These are phyloP conservation scores for Spilarctia lutea DNA, from an alignment of 2,888 invertebrate species.

Conservation along the genomic window DNA sequence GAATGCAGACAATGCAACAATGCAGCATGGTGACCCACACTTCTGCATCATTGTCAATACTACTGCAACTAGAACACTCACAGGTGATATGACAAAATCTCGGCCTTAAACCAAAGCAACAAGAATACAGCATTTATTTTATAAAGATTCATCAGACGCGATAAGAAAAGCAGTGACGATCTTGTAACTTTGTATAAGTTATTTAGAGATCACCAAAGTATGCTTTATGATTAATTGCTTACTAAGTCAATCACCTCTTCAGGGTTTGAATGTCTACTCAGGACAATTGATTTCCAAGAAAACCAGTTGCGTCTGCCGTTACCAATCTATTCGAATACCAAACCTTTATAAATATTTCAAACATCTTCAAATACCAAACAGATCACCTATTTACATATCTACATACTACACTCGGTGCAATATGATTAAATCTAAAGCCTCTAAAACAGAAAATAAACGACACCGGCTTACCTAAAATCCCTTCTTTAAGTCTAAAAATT, in stretches of 20 bases:
- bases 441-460: conserved; percentile 42
- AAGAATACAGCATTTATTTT: neutral
- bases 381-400: neutral
- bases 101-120: neutral
- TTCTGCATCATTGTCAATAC: neutral
- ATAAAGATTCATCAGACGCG: neutral
- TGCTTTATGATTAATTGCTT: no score
- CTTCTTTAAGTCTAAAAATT: conserved; percentile 55
- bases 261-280: neutral
- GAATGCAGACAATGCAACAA: no score
- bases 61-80: neutral
- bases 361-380: neutral
- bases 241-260: neutral
- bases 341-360: neutral
- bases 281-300: neutral
- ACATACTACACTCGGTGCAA: conserved; percentile 12
- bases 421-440: conserved; percentile 36
- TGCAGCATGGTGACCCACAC: no score
- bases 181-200: neutral
- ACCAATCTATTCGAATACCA: neutral
- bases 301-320: neutral
- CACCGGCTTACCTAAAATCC: conserved; percentile 35
- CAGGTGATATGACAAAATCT: neutral
- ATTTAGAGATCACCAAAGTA: no score
- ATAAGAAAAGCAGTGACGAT: neutral